phyloP scores from a whole-genome alignment of 2,113 vertebrate species.

The Eulemur rufifrons region DNA sequence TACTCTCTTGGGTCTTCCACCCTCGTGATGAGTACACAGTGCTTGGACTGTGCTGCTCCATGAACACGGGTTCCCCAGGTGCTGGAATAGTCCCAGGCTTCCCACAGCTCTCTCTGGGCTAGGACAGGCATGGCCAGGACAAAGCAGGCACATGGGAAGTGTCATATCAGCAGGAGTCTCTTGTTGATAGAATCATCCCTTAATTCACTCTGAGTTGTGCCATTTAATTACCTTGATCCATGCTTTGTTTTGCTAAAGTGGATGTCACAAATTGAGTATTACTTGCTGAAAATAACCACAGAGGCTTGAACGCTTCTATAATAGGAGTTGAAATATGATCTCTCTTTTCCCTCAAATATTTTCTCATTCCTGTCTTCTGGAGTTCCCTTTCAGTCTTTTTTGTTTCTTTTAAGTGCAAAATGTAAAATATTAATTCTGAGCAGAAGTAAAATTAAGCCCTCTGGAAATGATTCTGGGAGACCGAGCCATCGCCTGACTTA shows the following conservation, averaged over 20 bases:
- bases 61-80: accelerated
- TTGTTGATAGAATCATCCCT: constrained; percentile 62
- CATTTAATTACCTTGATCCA: constrained; percentile 78
- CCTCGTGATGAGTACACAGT: not conserved
- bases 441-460: constrained; percentile 85
- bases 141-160: not conserved
- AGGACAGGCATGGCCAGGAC: accelerated
- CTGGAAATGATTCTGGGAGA: constrained; percentile 81
- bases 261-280: constrained; percentile 76
- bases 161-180: not conserved
- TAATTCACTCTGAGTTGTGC: constrained; percentile 69
- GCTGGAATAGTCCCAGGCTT: not conserved
- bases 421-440: constrained; percentile 85
- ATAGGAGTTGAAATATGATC: constrained; percentile 70
- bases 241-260: constrained; percentile 81
- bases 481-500: constrained; percentile 83
- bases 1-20: not conserved
- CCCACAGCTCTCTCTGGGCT: not conserved
- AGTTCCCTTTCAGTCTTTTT: constrained; percentile 25
- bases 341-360: constrained; percentile 22
- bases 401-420: constrained; percentile 71
- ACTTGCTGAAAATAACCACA: constrained; percentile 72
- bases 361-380: not conserved
- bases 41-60: accelerated
- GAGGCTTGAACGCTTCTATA: constrained; percentile 45